These are phyloP conservation scores for Lutjanus erythropterus DNA, from an alignment of 2,113 vertebrate species.

Conservation along the genomic window DNA sequence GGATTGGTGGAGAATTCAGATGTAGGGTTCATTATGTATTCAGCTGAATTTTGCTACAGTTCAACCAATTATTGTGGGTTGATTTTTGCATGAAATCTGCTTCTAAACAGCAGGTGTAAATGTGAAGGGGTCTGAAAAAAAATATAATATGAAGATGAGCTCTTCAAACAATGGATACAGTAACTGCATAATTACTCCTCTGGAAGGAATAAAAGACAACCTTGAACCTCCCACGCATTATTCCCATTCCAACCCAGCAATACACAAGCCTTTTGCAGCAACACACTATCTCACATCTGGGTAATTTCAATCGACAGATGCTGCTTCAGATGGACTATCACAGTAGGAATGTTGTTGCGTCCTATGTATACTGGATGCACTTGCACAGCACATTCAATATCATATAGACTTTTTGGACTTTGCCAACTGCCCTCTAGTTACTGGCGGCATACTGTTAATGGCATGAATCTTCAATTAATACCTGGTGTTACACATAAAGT, in stretches of 20 bases:
- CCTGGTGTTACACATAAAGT: background rate
- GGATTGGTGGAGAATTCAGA: background rate
- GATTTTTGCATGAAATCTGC: conserved; percentile 30
- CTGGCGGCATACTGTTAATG: background rate
- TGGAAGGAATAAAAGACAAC: conserved; percentile 43
- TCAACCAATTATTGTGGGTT: conserved; percentile 19
- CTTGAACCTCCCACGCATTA: conserved; percentile 30
- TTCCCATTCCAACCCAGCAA: conserved; percentile 22
- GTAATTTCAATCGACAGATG: conserved; percentile 35
- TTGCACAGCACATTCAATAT: background rate
- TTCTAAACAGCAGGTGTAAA: conserved; percentile 25
- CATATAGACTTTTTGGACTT: background rate
- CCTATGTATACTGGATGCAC: conserved; percentile 10
- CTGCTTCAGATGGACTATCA: conserved; percentile 21
- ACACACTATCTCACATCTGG: conserved; percentile 22
- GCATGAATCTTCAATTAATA: background rate
- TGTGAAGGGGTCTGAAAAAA: conserved; percentile 16
- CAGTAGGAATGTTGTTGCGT: background rate
- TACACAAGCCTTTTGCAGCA: conserved; percentile 21
- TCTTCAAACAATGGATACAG: conserved; percentile 34
- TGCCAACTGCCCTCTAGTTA: background rate
- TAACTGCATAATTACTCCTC: conserved; percentile 51
- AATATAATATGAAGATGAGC: conserved; percentile 15
- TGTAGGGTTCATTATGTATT: conserved; percentile 13
- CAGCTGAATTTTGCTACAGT: background rate